These are phyloP conservation scores for Nebria ingens DNA, from an alignment of 1,140 invertebrate species.

Conservation along the genomic window DNA sequence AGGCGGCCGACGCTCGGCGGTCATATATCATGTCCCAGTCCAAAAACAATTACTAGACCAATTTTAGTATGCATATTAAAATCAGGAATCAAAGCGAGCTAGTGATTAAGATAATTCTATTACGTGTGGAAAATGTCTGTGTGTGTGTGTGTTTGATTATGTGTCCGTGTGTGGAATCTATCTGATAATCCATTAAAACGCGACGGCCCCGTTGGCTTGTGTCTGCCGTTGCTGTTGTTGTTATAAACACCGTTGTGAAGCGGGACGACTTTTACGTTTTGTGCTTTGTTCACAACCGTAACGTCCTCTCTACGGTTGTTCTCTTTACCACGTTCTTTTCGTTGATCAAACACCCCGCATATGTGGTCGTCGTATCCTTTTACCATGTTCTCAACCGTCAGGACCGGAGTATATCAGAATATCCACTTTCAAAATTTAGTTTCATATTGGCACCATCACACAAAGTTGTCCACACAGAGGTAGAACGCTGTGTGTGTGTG, in stretches of 20 bases:
- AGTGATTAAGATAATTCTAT: constrained; percentile 9
- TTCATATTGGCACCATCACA: too few species aligned
- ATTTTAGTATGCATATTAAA: constrained; percentile 5
- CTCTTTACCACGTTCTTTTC: too few species aligned
- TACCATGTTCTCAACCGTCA: background rate
- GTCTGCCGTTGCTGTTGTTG: background rate
- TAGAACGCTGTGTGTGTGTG: too few species aligned
- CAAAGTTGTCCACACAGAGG: too few species aligned
- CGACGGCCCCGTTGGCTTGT: too few species aligned
- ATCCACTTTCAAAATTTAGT: background rate
- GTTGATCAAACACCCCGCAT: background rate
- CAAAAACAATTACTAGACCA: constrained; percentile 8
- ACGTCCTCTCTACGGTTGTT: too few species aligned
- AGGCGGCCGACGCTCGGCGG: too few species aligned
- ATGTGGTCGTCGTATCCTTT: background rate
- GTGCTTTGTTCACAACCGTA: background rate
- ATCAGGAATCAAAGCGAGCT: constrained; percentile 3
- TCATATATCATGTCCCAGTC: background rate
- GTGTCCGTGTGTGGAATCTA: background rate
- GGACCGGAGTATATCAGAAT: background rate
- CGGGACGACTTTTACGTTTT: background rate
- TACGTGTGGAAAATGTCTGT: background rate
- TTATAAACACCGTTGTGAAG: background rate
- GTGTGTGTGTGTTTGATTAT: background rate
- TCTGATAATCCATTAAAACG: background rate